Evolutionary conservation across 1,140 invertebrate genomes (phyloP).

Genomic region (Pogonomyrmex barbatus): DNA sequence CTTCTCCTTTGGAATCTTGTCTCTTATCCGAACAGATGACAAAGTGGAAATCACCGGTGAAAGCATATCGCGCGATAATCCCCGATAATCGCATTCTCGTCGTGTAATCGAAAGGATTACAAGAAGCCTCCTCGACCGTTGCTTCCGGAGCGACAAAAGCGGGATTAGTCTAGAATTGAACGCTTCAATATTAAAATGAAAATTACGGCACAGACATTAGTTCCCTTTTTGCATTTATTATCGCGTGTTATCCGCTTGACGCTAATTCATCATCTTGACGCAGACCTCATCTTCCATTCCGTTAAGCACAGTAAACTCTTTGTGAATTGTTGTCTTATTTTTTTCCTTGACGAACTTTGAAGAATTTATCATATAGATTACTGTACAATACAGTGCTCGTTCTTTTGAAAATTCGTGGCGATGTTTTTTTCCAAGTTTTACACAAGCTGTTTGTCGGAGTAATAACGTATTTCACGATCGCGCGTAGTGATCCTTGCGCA

Average conservation of each 20-base stretch:
- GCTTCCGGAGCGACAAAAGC: not conserved
- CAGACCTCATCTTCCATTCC: not conserved
- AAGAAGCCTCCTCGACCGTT: not conserved
- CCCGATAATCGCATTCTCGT: conserved; percentile 30
- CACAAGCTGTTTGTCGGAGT: not conserved
- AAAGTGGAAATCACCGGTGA: conserved; percentile 65
- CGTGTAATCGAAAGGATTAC: conserved; percentile 40
- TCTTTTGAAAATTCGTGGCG: not conserved
- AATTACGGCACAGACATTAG: not conserved
- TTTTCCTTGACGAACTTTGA: not conserved
- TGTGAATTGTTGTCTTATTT: not conserved
- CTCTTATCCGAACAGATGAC: not conserved
- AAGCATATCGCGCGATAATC: conserved; percentile 57
- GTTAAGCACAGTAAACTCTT: not conserved
- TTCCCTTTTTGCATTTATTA: not conserved
- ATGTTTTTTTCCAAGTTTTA: conserved; percentile 8
- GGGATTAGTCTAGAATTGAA: conserved; percentile 13
- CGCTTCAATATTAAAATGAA: not conserved
- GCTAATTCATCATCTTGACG: not conserved
- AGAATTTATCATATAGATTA: not conserved
- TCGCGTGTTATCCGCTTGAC: not conserved
- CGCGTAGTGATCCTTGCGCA: conserved; percentile 31
- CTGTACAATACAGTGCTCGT: not conserved
- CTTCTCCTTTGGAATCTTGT: conserved; percentile 24
- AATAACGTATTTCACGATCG: conserved; percentile 29